Conservation (phyloP, 2,113 vertebrate species). For the Glaucomys volans region DNA sequence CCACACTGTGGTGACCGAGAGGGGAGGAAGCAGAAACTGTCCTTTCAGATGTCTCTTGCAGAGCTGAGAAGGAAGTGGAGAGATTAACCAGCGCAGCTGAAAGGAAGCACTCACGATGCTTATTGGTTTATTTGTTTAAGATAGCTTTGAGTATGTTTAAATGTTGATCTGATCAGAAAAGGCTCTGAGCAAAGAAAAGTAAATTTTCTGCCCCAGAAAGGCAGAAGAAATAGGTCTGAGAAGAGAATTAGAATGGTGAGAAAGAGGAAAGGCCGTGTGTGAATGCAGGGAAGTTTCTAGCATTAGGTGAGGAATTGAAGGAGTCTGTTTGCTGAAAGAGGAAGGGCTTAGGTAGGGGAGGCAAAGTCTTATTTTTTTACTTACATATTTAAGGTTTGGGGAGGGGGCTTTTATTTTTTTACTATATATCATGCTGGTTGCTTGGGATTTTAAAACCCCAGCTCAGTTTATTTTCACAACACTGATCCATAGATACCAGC, state of each 20-base stretch:
- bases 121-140: not conserved
- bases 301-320: not conserved
- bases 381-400: not conserved
- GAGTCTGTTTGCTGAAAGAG: not conserved
- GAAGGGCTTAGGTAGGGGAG: not conserved
- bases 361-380: not conserved
- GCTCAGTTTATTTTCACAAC: not conserved
- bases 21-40: not conserved
- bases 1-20: not conserved
- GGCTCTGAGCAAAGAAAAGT: not conserved
- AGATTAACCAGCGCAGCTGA: not conserved
- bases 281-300: not conserved
- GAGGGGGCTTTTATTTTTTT: not conserved
- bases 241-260: not conserved
- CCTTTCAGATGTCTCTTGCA: not conserved
- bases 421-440: not conserved
- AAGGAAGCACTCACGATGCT: not conserved
- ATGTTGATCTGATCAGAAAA: not conserved
- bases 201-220: not conserved
- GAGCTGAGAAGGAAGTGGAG: not conserved
- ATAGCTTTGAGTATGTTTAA: not conserved
- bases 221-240: not conserved
- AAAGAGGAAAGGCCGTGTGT: no score
- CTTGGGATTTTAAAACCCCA: conserved; percentile 1
- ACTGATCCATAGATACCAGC: not conserved